Evolutionary conservation across 2,888 invertebrate genomes (phyloP).

Genomic region (Netelia melanura): DNA sequence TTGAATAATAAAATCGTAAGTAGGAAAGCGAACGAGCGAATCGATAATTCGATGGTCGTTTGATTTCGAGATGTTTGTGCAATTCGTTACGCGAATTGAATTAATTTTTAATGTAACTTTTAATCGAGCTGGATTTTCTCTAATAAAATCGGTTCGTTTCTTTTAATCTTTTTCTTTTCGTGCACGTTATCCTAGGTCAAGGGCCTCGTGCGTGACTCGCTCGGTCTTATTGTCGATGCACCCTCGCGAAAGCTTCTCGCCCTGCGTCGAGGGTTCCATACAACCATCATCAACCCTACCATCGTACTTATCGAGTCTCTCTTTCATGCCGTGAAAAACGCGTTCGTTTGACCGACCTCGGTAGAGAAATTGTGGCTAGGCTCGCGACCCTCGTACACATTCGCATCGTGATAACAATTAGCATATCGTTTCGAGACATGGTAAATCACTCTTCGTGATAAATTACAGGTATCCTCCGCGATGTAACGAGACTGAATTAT

Average conservation of each 20-base stretch:
- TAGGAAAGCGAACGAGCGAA: background rate
- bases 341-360: background rate
- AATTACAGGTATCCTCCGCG: conserved; percentile 15
- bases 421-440: conserved; percentile 7
- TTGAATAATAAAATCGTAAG: background rate
- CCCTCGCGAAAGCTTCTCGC: too few relatives aligned
- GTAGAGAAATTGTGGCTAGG: conserved; percentile 9
- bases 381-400: conserved; percentile 10
- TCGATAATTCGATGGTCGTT: background rate
- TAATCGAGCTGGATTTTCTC: background rate
- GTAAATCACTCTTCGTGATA: conserved; percentile 27
- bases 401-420: conserved; percentile 29
- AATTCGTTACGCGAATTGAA: background rate
- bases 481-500: background rate
- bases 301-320: background rate
- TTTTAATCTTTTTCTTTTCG: background rate
- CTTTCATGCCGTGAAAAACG: conserved; percentile 9
- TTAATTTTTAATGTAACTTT: background rate
- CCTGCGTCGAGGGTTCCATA: background rate
- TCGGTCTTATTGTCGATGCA: background rate
- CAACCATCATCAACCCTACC: background rate
- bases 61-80: background rate
- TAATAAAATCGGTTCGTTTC: background rate
- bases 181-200: background rate
- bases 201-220: conserved; percentile 52